Evolutionary conservation across 2,888 invertebrate species (phyloP), one percentile per base, ranked within the genome.

Genomic region (Reticulitermes lucifugus): DNA sequence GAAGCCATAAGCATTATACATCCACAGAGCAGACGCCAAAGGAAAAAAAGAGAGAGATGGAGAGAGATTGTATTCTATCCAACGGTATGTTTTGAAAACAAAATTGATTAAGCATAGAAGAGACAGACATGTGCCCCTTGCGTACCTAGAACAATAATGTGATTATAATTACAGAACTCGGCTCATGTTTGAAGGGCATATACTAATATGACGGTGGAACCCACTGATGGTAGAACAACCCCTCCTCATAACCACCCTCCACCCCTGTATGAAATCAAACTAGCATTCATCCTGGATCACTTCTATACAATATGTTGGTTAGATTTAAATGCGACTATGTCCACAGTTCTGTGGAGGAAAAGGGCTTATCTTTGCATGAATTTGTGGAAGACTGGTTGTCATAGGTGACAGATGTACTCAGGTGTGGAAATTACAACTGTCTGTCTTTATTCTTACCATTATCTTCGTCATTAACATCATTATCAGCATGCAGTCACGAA

Each of bases 91-190:
- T 83, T 75, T 77, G 55, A 83, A 79, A 79, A 84, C 79, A 75
- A 83, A 77, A 77, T 83, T 83, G 83, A 83, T 83, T 83, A 83
- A 55, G 71, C 83, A 83, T 83, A 83, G 77, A 77, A 65, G 41
- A 79, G 79, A 29, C 55, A 79, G 79, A 10, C 59, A 25, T 71
- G 75, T 75, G 25, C 22, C 29, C 35, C 60, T 59, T 12, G 59
- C 35, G 60, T 81, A 80, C 59, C 80, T 59, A 59, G 75, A 46
- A 75, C 83, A 83, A 83, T 83, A 83, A 83, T 83, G 83, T 83
- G 77, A 83, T 83, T 83, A 83, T 83, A 83, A 83, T 83, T 83
- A 83, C 43, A 83, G n/a, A 55, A 55, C 83, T 55, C 29, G 29
- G 21, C 75, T 75, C 25, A 75, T 43, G 75, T 43, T 75, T 75